Conservation (phyloP, 2,113 vertebrate genomes). For the Trachemys scripta region DNA sequence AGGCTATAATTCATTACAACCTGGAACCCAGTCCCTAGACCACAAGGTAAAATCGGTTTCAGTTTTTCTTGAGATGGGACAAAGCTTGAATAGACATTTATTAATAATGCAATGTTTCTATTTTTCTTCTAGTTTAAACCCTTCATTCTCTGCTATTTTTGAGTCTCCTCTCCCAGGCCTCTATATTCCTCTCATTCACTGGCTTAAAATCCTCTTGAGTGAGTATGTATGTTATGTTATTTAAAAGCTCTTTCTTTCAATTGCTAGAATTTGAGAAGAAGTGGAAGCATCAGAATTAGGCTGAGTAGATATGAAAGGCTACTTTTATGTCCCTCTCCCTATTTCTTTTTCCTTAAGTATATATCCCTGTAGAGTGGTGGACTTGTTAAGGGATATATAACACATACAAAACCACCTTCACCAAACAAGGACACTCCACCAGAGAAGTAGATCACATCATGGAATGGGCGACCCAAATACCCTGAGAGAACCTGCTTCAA, state of each 20-base stretch:
- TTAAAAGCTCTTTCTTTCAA: neutral
- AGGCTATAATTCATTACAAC: neutral
- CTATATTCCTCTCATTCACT: neutral
- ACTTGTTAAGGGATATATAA: neutral
- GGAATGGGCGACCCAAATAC: too few species aligned
- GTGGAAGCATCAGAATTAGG: neutral
- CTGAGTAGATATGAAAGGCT: neutral
- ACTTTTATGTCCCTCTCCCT: neutral
- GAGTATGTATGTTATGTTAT: neutral
- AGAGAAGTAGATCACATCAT: too few species aligned
- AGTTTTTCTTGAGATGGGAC: neutral
- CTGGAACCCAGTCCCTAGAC: neutral
- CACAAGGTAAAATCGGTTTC: neutral
- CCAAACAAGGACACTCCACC: too few species aligned
- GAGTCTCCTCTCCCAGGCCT: neutral
- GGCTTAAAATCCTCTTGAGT: neutral
- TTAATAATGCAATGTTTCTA: neutral
- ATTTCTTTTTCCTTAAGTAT: neutral
- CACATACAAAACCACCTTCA: too few species aligned
- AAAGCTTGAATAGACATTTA: neutral
- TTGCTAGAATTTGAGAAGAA: neutral
- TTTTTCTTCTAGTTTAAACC: neutral
- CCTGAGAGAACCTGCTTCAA: too few species aligned
- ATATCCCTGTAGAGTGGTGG: neutral
- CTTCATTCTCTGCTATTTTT: neutral